Evolutionary conservation across 2,888 invertebrate species (phyloP).

Genomic region (Celastrina argiolus): DNA sequence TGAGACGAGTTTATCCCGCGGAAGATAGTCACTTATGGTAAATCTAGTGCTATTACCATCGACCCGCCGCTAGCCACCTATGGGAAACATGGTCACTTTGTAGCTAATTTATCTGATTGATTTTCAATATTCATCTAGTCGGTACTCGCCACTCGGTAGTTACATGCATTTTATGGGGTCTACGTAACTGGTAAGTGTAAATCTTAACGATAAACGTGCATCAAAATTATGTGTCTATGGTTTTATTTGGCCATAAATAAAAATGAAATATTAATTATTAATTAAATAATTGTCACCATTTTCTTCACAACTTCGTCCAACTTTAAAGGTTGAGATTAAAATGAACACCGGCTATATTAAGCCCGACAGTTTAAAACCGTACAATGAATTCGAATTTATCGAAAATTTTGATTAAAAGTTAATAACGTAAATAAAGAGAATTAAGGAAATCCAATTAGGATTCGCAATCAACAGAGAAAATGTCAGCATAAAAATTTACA

Average conservation of each 20-base stretch:
- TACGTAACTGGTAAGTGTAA: not conserved
- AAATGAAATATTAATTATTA: too few relatives aligned
- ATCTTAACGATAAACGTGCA: too few relatives aligned
- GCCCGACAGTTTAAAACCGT: not conserved
- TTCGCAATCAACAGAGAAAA: conserved; percentile 8
- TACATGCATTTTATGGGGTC: not conserved
- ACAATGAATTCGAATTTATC: not conserved
- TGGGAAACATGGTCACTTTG: not conserved
- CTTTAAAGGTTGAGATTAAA: not conserved
- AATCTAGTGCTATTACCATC: not conserved
- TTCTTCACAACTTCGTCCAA: not conserved
- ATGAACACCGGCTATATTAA: not conserved
- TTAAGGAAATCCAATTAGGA: conserved; percentile 15
- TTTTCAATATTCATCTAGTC: not conserved
- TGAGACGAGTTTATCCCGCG: conserved; percentile 2
- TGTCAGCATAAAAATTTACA: conserved; percentile 16
- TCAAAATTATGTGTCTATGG: too few relatives aligned
- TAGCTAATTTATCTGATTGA: not conserved
- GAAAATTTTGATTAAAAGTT: not conserved
- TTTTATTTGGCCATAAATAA: too few relatives aligned
- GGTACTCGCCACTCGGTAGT: not conserved
- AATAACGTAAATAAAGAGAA: conserved; percentile 7
- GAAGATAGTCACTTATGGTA: not conserved
- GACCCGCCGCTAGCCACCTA: not conserved
- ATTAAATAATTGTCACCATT: too few relatives aligned